These are phyloP conservation scores for Athetis lepigone DNA, from an alignment of 2,888 invertebrate species.

Conservation along the genomic window DNA sequence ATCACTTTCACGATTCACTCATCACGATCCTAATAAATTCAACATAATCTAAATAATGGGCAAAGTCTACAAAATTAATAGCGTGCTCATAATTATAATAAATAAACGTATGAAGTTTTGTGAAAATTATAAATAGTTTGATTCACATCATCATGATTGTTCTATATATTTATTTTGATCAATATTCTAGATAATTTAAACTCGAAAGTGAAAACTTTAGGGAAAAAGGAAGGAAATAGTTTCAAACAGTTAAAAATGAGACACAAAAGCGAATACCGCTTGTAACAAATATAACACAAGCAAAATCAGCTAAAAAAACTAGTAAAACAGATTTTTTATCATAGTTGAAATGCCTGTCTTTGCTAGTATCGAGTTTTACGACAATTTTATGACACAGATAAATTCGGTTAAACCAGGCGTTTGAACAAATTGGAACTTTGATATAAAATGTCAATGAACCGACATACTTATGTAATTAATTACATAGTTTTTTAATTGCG, in stretches of 20 bases:
- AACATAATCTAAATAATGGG: too few species aligned
- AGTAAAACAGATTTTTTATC: conserved; percentile 61
- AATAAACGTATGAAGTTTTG: too few species aligned
- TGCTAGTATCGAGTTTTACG: conserved; percentile 79
- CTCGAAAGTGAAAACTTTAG: too few species aligned
- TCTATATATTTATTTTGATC: background rate
- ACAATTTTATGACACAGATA: conserved; percentile 81
- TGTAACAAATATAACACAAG: conserved; percentile 7
- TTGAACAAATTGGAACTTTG: conserved; percentile 76
- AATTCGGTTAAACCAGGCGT: conserved; percentile 69
- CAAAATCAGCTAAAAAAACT: conserved; percentile 36
- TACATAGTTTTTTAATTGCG: conserved; percentile 57
- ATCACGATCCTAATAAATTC: too few species aligned
- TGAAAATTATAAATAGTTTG: too few species aligned
- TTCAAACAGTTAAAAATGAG: background rate
- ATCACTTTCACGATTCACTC: too few species aligned
- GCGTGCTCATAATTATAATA: too few species aligned
- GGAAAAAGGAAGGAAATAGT: background rate
- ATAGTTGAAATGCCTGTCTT: conserved; percentile 65
- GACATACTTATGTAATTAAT: conserved; percentile 65
- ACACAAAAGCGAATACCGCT: background rate
- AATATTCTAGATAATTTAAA: background rate
- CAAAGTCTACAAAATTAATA: too few species aligned
- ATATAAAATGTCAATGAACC: conserved; percentile 79
- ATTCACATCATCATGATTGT: background rate